Percentiles rank a stretch among this genome's conserved stretches.
These are phyloP conservation scores for Trachops cirrhosus DNA, from an alignment of 2,797 vertebrate species.

Conservation along the genomic window DNA sequence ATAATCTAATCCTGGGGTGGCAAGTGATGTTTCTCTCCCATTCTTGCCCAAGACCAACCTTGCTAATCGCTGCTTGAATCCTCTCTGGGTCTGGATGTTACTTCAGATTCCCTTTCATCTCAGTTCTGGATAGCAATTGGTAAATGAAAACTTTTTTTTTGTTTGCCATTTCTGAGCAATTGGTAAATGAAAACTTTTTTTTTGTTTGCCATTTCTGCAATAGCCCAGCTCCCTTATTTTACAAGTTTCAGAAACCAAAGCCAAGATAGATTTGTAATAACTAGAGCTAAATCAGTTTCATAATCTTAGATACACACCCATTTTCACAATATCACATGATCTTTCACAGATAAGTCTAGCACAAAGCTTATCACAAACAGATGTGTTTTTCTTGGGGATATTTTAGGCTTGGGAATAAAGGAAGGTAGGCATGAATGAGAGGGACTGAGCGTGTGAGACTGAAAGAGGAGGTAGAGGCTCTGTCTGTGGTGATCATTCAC, in stretches of 20 bases:
- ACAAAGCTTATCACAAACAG: not conserved
- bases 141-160: too few species aligned
- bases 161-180: not conserved
- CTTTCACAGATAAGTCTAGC: not conserved
- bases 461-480: not conserved
- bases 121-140: not conserved
- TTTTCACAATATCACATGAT: not conserved
- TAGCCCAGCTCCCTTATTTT: not conserved
- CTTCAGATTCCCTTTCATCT: not conserved
- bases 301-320: not conserved
- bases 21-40: not conserved
- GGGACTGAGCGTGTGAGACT: not conserved
- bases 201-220: not conserved
- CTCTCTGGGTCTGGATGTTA: not conserved
- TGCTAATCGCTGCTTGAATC: not conserved
- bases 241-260: not conserved
- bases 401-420: not conserved
- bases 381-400: not conserved
- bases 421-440: not conserved
- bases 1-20: not conserved
- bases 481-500: not conserved
- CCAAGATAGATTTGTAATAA: not conserved
- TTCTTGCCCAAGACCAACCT: not conserved
- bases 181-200: not conserved
- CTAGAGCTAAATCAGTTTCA: not conserved